Base-by-base conservation (phyloP, 2,797 vertebrate genomes). In the Triplophysa yarkandensis region DNA sequence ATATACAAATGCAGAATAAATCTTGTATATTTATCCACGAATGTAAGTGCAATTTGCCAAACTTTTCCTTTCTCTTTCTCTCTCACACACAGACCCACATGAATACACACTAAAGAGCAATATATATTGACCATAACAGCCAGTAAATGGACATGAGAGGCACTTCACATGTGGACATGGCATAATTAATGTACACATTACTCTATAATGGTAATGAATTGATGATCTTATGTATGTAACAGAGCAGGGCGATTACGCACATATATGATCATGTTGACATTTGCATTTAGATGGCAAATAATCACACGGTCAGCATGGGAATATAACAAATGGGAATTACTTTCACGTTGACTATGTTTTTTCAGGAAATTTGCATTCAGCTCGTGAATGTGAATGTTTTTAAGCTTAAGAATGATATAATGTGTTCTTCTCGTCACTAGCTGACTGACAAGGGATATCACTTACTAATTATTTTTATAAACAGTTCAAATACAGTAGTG, bases 181-280 rank as follows among this genome's bases (percentile, higher is more conserved):
- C 32, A 25, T 64, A 74, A 68, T 63, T 68, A 34, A 46, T 48
- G 58, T 44, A 50, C 43, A 39, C 43, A 50, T 11, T 10, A 44
- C 34, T 62, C 66, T 39, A 23, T 32, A 16, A 52, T 23, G 66
- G 2, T 19, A 23, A 57, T 74, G 52, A 70, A 65, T 66, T 17
- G 43, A n/a, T 58, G 19, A 55, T 60, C 39, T 44, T 8, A 23
- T 65, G 50, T 16, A 61, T 50, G 48, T 68, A 50, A 7, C 32
- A 61, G 54, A 61, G 27, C 44, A 41, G 21, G 17, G 6, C 36
- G 28, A 67, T 28, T 41, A 52, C 64, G 17, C 14, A 3, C 21
- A 58, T 54, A 28, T 7, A 36, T 52, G 30, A 19, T 19, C 46
- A 36, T 52, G 30, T 52, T 67, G 64, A 36, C 64, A 52, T 36